phyloP scores from a whole-genome alignment of 2,888 invertebrate genomes.

The Vandiemenella viatica region DNA sequence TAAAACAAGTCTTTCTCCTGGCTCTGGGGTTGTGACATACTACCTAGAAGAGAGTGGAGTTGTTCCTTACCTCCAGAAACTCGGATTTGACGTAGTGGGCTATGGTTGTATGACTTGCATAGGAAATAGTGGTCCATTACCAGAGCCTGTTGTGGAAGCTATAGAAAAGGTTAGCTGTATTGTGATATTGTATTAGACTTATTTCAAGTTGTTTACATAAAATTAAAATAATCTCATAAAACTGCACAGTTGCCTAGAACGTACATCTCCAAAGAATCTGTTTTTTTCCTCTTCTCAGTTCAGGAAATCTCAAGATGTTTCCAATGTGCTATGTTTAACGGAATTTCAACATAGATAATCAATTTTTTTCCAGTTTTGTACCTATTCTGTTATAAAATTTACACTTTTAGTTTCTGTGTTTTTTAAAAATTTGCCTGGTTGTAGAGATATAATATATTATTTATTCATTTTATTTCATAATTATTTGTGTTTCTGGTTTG shows the following conservation, averaged over 20 bases:
- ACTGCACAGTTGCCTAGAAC: not conserved
- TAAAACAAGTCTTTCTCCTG: slow-evolving; percentile 93
- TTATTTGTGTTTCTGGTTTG: too few species aligned
- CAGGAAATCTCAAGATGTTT: too few species aligned
- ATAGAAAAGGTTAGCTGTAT: slow-evolving; percentile 67
- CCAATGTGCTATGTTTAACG: too few species aligned
- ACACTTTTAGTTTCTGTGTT: too few species aligned
- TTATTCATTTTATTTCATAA: too few species aligned
- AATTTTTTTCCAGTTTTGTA: too few species aligned
- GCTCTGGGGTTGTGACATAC: slow-evolving; percentile 87
- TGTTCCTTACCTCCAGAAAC: slow-evolving; percentile 63
- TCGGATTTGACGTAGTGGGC: slow-evolving; percentile 93
- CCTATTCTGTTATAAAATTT: too few species aligned
- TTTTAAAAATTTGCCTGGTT: too few species aligned
- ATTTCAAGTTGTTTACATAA: too few species aligned
- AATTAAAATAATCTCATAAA: not conserved
- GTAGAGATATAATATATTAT: too few species aligned
- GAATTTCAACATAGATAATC: too few species aligned
- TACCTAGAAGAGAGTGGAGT: slow-evolving; percentile 84
- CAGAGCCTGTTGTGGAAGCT: slow-evolving; percentile 78
- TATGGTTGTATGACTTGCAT: slow-evolving; percentile 99
- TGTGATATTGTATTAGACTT: not conserved
- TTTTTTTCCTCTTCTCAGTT: not conserved
- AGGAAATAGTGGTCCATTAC: slow-evolving; percentile 91
- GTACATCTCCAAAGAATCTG: not conserved